Conservation (phyloP, 2,888 invertebrate species). For the Platypus cylindrus region DNA sequence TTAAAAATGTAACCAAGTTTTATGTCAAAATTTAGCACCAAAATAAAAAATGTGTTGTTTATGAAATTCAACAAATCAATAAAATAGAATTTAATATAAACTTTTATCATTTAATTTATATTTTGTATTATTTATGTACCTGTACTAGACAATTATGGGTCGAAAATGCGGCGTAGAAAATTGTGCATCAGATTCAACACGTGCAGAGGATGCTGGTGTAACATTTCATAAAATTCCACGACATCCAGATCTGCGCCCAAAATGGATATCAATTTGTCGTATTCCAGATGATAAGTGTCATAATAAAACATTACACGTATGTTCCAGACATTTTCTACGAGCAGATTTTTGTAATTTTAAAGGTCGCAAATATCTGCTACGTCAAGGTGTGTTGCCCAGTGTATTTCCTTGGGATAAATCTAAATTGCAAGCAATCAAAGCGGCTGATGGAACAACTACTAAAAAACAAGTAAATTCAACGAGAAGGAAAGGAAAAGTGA, state of each 20-base stretch:
- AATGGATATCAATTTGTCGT: conserved; percentile 54
- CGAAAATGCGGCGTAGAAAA: conserved; percentile 51
- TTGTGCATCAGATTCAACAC: conserved; percentile 48
- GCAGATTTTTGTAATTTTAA: conserved; percentile 59
- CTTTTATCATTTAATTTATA: no score
- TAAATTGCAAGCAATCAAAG: conserved; percentile 27
- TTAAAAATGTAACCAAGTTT: no score
- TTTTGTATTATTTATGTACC: no score
- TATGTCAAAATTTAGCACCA: no score
- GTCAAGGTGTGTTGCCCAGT: conserved; percentile 58
- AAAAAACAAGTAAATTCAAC: conserved; percentile 16
- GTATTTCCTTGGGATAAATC: conserved; percentile 52
- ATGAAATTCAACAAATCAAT: no score
- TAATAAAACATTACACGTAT: conserved; percentile 50
- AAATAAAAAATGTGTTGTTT: no score
- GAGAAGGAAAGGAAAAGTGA: conserved; percentile 3
- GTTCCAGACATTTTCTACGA: conserved; percentile 62
- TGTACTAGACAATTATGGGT: no score
- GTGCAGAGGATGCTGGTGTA: conserved; percentile 52
- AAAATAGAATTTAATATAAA: no score
- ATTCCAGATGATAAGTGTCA: conserved; percentile 41
- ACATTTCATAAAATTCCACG: conserved; percentile 66
- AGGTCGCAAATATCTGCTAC: conserved; percentile 56
- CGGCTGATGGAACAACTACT: conserved; percentile 15
- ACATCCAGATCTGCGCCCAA: conserved; percentile 43